phyloP scores from a whole-genome alignment of 2,888 invertebrate genomes.

The Erebia epiphron region DNA sequence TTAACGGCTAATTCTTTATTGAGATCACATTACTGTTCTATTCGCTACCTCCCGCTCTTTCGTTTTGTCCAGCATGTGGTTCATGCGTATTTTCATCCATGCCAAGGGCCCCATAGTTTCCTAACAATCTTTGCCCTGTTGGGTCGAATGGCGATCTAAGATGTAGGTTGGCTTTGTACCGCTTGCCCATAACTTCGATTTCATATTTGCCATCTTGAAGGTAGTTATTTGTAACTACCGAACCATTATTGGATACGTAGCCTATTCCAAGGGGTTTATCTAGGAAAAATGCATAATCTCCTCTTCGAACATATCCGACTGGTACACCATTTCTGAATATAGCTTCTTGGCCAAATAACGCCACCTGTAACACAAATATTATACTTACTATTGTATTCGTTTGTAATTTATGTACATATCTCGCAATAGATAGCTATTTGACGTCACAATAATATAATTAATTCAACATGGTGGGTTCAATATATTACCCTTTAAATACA shows the following conservation, averaged over 20 bases:
- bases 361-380: constrained; percentile 69
- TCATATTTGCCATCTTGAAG: constrained; percentile 88
- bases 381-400: background rate
- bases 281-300: constrained; percentile 87
- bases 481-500: too few species aligned
- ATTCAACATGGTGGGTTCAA: too few species aligned
- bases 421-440: too few species aligned
- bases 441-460: too few species aligned
- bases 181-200: constrained; percentile 90
- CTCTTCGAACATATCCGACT: constrained; percentile 91
- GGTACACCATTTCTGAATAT: constrained; percentile 90
- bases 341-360: constrained; percentile 93
- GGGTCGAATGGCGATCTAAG: constrained; percentile 93
- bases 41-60: constrained; percentile 76
- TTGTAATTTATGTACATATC: background rate
- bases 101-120: constrained; percentile 82
- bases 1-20: constrained; percentile 41
- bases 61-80: constrained; percentile 75
- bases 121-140: constrained; percentile 87
- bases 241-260: constrained; percentile 83
- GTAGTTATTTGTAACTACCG: constrained; percentile 85
- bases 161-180: constrained; percentile 87
- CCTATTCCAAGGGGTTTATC: constrained; percentile 83
- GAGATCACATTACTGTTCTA: constrained; percentile 54
- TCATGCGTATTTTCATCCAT: constrained; percentile 72